These are phyloP conservation scores for Malurus elegans DNA, from an alignment of 2,113 vertebrate species.

Conservation along the genomic window DNA sequence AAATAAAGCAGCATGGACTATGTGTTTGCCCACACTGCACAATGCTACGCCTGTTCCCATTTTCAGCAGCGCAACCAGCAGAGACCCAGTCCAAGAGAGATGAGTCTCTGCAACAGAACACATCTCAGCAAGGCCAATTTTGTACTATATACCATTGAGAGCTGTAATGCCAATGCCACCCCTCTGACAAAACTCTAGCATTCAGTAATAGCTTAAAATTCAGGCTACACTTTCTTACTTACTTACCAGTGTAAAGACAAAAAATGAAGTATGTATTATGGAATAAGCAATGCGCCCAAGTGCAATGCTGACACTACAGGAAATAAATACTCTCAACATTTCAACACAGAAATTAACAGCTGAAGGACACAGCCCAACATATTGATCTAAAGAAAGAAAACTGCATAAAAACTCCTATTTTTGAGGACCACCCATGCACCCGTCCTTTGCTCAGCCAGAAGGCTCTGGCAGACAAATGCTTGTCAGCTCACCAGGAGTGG, in stretches of 20 bases:
- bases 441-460: not conserved
- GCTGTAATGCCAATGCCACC: not conserved
- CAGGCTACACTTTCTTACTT: not conserved
- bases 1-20: not conserved
- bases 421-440: rapidly evolving
- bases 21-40: rapidly evolving
- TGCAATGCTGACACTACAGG: not conserved
- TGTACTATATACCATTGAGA: not conserved
- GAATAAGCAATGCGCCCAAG: not conserved
- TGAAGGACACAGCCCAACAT: not conserved
- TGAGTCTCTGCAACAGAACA: not conserved
- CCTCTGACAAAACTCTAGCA: not conserved
- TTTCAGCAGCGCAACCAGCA: not conserved
- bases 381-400: not conserved
- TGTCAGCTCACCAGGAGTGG: not conserved
- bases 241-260: not conserved
- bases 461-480: not conserved
- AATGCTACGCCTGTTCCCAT: not conserved
- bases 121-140: not conserved
- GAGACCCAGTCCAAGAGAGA: not conserved
- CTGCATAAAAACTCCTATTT: rapidly evolving
- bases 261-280: not conserved
- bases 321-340: not conserved
- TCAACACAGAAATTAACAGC: not conserved
- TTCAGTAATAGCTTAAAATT: not conserved